A percentile compares a stretch with the other conserved stretches of the same genome.
Evolutionary conservation across 2,888 invertebrate species (phyloP).

Genomic region (Frankliniella fusca): DNA sequence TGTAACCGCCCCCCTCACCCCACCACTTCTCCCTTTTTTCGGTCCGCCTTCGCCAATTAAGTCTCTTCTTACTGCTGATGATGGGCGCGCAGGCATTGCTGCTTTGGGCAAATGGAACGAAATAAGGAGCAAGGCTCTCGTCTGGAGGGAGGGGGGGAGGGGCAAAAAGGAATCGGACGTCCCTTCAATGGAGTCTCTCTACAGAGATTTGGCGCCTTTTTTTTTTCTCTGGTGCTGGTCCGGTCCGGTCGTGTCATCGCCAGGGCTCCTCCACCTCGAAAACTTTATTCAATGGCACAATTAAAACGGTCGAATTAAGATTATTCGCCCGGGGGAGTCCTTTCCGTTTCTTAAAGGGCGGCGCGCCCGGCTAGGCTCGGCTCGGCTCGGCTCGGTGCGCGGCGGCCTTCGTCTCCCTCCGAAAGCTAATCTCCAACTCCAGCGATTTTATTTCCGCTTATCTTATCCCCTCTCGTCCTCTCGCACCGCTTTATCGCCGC

Average conservation of each 20-base stretch:
- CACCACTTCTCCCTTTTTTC: no score
- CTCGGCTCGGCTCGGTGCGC: no score
- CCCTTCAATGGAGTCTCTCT: no score
- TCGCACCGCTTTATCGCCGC: background rate
- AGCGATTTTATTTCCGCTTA: slow-evolving; percentile 1
- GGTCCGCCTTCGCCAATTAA: no score
- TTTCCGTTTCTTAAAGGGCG: slow-evolving; percentile 5
- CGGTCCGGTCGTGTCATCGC: background rate
- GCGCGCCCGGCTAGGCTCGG: background rate
- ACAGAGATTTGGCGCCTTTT: no score
- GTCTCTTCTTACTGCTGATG: no score
- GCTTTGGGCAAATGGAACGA: no score
- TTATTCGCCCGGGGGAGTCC: slow-evolving; percentile 8
- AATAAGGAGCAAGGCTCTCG: no score
- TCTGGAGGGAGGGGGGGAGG: no score
- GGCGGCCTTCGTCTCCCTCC: background rate
- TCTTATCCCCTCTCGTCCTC: slow-evolving; percentile 2
- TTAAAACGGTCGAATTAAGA: slow-evolving; percentile 25
- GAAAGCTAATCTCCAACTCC: slow-evolving; percentile 6
- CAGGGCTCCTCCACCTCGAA: background rate
- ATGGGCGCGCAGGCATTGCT: no score
- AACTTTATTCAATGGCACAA: slow-evolving; percentile 18
- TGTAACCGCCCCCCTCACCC: no score
- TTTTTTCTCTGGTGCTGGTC: background rate
- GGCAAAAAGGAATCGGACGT: no score